Base-by-base conservation (phyloP, 2,888 invertebrate species). In the Eurytoma californica region DNA sequence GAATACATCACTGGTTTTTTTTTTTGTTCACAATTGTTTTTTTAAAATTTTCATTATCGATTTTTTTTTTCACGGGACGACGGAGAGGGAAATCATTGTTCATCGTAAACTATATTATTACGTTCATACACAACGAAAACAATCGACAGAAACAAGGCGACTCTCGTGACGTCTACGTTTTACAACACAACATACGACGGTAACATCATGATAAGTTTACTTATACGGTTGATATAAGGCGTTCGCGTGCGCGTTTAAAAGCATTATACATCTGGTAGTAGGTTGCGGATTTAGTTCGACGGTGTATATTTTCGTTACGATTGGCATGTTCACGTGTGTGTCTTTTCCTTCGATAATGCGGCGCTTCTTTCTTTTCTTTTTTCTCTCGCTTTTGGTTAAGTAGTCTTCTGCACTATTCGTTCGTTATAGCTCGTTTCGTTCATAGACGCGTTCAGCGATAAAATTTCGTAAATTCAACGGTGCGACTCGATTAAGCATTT, bases 61-160 rank as follows among this genome's bases (percentile, higher is more conserved):
- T 20, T 77, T 76, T 74, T 57, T 53, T 30, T 73, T 73, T 73
- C 75, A 80, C 79, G 81, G 80, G 82, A 82, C 79, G 80, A 83
- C 82, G 81, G 80, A 81, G 80, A 76, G 76, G 79, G 77, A 78
- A 83, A 82, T 80, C 47, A 69, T 81, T 39, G 79, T 77, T 82
- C 76, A 70, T 79, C 39, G 39, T 39, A 39, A 39, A 39, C 39
- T 39, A 39, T 39, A 39, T 24, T 24, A 3, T 39, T 39, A 39
- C 39, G 4, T 7, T 39, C 39, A 39, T 39, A 39, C 39, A 39
- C 39, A 39, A 3, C 7, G 7, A 66, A 66, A 51, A 49, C 14
- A 3, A 61, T 39, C 39, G 39, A 39, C 39, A 39, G 39, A 39
- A 39, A 39, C 39, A 39, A 39, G 39, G 39, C 39, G 39, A 39